Conservation (phyloP, 30 jellyfish, hydroid and myxozoan genomes). For the Aurelia aurita region DNA sequence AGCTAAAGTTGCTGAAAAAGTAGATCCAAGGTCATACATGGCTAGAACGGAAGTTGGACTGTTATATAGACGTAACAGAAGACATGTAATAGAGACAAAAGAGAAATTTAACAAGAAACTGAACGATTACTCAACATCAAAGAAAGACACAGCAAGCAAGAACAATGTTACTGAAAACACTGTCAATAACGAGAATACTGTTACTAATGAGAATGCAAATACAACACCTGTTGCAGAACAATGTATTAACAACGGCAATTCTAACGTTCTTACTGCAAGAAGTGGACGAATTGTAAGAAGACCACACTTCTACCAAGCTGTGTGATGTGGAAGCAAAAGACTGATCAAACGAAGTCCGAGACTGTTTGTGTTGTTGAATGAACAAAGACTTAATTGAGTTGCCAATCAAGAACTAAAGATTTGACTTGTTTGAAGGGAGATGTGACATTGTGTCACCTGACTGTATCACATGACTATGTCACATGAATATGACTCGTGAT, state of each 20-base stretch:
- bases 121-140: constrained; percentile 16
- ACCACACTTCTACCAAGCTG: constrained; percentile 19
- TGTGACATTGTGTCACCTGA: constrained; percentile 21
- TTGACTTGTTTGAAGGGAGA: constrained; percentile 13
- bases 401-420: constrained; percentile 3
- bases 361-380: constrained; percentile 19
- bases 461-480: neutral
- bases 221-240: no score
- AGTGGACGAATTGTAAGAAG: constrained; percentile 32
- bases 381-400: no score
- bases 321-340: neutral
- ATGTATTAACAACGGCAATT: constrained; percentile 9
- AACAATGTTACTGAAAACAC: constrained; percentile 1
- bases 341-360: no score
- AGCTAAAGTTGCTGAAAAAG: constrained; percentile 40
- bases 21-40: constrained; percentile 22
- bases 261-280: constrained; percentile 25
- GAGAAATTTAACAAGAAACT: constrained; percentile 24
- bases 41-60: constrained; percentile 24
- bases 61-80: constrained; percentile 31
- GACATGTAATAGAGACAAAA: constrained; percentile 28
- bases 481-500: neutral
- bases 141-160: constrained; percentile 10
- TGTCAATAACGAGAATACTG: constrained; percentile 22
- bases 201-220: constrained; percentile 4